These are phyloP conservation scores for Anomalospiza imberbis DNA, from an alignment of 2,797 vertebrate species.

Conservation along the genomic window DNA sequence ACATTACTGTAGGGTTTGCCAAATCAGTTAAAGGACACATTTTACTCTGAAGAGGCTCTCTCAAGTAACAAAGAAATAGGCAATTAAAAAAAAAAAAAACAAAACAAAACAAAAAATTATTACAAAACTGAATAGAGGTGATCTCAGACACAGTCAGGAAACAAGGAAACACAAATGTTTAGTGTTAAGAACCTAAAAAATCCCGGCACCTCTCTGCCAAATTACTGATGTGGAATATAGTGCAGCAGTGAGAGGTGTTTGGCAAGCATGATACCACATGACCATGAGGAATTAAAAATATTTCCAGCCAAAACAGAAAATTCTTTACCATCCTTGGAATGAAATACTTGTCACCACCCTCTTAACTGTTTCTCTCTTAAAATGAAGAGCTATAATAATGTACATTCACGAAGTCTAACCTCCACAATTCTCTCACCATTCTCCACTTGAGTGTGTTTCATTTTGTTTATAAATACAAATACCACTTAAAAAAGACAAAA, in stretches of 20 bases:
- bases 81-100: not conserved
- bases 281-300: not conserved
- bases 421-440: not conserved
- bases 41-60: not conserved
- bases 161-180: not conserved
- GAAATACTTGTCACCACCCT: not conserved
- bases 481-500: not conserved
- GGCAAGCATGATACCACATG: not conserved
- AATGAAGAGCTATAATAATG: not conserved
- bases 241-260: rapidly evolving
- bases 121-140: not conserved
- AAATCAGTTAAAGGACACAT: not conserved
- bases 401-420: not conserved
- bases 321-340: not conserved
- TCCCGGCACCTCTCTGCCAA: not conserved
- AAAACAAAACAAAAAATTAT: too few relatives aligned
- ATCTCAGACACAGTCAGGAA: not conserved
- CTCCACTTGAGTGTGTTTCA: not conserved
- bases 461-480: not conserved
- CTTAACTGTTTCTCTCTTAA: not conserved
- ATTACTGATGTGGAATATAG: not conserved
- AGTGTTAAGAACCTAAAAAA: not conserved
- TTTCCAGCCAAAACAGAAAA: not conserved
- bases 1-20: not conserved
- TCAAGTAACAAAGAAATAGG: not conserved